Conservation (phyloP, 2,797 vertebrate species). For the Hybognathus amarus region DNA sequence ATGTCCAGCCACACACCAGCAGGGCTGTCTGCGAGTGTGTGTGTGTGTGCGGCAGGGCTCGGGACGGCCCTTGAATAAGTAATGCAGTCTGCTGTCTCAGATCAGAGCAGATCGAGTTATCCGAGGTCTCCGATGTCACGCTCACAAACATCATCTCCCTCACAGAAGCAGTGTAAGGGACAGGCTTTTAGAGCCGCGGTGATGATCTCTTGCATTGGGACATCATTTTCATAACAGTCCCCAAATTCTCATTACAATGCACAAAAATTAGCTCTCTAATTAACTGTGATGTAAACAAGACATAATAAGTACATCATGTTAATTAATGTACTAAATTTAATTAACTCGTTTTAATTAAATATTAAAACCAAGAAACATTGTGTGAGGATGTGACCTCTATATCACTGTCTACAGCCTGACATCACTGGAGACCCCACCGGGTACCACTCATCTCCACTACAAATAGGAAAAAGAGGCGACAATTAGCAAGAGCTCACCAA, state of each 20-base stretch:
- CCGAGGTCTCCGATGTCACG: conserved; percentile 65
- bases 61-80: conserved; percentile 72
- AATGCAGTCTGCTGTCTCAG: conserved; percentile 67
- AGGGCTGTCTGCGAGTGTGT: background rate
- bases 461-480: too few relatives aligned
- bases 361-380: background rate
- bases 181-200: too few relatives aligned
- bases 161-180: background rate
- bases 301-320: too few relatives aligned
- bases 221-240: background rate
- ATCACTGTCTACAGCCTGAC: too few relatives aligned
- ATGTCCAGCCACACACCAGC: background rate
- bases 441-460: too few relatives aligned
- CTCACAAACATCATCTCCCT: background rate
- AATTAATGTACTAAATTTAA: background rate
- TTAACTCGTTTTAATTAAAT: background rate
- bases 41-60: conserved; percentile 22
- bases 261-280: background rate
- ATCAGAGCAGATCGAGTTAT: conserved; percentile 67
- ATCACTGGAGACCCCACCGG: too few relatives aligned
- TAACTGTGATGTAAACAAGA: background rate
- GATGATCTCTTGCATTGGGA: background rate
- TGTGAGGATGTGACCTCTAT: too few relatives aligned
- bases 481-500: too few relatives aligned
- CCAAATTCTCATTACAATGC: too few relatives aligned